phyloP scores from a whole-genome alignment of 2,888 invertebrate species.

The Andrena bicolor region DNA sequence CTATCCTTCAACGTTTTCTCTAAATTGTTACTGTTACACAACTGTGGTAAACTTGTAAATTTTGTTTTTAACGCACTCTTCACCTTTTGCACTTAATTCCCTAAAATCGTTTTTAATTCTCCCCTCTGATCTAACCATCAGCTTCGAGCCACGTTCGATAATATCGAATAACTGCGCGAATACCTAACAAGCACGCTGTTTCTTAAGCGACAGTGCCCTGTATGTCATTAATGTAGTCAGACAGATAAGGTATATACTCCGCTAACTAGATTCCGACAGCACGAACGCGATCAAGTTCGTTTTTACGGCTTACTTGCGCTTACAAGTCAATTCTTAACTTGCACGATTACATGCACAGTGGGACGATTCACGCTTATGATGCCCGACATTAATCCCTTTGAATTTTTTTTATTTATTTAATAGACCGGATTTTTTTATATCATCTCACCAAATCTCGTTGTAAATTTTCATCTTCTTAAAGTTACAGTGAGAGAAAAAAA shows the following conservation, averaged over 20 bases:
- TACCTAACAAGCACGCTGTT: slow-evolving; percentile 44
- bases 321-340: slow-evolving; percentile 1
- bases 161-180: slow-evolving; percentile 33
- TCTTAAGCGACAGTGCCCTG: slow-evolving; percentile 41
- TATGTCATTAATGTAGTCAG: slow-evolving; percentile 52
- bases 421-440: neutral
- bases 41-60: too few species aligned
- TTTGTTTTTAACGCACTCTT: too few species aligned
- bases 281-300: neutral
- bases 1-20: too few species aligned
- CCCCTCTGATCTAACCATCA: slow-evolving; percentile 33
- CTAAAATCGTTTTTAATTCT: slow-evolving; percentile 53
- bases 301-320: slow-evolving; percentile 21
- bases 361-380: neutral
- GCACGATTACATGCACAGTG: neutral
- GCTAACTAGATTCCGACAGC: slow-evolving; percentile 35
- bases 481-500: neutral
- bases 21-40: too few species aligned
- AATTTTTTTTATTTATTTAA: neutral
- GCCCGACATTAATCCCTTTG: neutral
- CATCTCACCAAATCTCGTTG: neutral
- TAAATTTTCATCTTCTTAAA: neutral
- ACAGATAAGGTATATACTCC: slow-evolving; percentile 35
- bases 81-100: slow-evolving; percentile 65
- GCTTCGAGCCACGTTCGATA: slow-evolving; percentile 45